A percentile compares a stretch with the other conserved stretches of the same genome.
Conservation (phyloP, 2,113 vertebrate species). For the Perca schrenkii region DNA sequence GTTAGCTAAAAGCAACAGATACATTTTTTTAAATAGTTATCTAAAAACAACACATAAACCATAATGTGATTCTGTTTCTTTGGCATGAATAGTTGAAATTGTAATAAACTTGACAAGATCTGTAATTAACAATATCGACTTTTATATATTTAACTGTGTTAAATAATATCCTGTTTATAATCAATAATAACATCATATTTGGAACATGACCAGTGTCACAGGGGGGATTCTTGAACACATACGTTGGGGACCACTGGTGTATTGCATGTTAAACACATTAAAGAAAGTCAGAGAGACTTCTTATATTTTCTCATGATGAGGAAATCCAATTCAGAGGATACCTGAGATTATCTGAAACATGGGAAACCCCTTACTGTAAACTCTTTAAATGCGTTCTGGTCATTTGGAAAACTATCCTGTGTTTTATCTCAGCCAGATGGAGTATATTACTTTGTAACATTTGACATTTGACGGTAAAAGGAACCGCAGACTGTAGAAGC, state of each 20-base stretch:
- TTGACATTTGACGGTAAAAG: conserved; percentile 24
- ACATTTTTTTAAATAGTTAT: too few relatives aligned
- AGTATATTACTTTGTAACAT: not conserved
- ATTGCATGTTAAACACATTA: not conserved
- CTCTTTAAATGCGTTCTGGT: not conserved
- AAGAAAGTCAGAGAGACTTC: not conserved
- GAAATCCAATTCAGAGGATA: not conserved
- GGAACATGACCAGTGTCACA: not conserved
- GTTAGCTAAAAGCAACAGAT: too few relatives aligned
- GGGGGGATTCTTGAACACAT: not conserved
- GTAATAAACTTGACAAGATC: too few relatives aligned
- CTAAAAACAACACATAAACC: not conserved
- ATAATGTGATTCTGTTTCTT: too few relatives aligned
- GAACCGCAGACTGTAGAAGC: not conserved
- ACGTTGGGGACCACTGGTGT: not conserved
- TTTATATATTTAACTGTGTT: too few relatives aligned
- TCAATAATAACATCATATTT: too few relatives aligned
- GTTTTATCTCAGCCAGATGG: not conserved
- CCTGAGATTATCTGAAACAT: conserved; percentile 1
- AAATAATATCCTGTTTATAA: too few relatives aligned
- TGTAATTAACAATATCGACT: too few relatives aligned
- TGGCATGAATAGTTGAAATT: not conserved
- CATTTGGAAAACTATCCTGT: not conserved
- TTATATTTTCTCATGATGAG: not conserved
- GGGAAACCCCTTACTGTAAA: not conserved